Evolutionary conservation across 2,113 vertebrate genomes (phyloP).

Genomic region (Syrrhaptes paradoxus): DNA sequence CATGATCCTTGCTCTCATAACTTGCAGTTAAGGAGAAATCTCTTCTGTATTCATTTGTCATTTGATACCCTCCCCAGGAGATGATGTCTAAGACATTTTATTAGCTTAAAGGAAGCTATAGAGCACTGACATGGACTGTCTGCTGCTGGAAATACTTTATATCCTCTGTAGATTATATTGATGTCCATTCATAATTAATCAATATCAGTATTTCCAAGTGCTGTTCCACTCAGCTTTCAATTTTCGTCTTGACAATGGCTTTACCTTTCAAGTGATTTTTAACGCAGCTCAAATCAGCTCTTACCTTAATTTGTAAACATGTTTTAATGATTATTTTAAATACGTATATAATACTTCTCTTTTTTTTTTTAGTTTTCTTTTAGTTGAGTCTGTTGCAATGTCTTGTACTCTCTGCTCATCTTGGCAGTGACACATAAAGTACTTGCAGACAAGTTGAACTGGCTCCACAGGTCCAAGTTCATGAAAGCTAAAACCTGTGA

Average conservation of each 20-base stretch:
- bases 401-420: neutral
- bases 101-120: neutral
- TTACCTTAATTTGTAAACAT: neutral
- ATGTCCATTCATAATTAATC: neutral
- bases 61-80: neutral
- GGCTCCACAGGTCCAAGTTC: neutral
- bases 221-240: neutral
- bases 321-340: neutral
- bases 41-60: neutral
- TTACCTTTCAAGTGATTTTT: neutral
- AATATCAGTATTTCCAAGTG: neutral
- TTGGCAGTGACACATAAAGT: neutral
- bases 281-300: neutral
- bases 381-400: neutral
- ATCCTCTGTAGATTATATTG: neutral
- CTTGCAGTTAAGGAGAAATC: neutral
- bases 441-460: neutral
- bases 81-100: neutral
- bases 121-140: neutral
- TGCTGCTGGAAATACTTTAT: neutral
- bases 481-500: neutral
- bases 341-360: neutral
- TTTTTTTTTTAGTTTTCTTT: neutral
- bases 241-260: neutral
- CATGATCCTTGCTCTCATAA: neutral